Evolutionary conservation across 2,113 vertebrate genomes (phyloP), one percentile per base, ranked within the genome.

Genomic region (Salvelinus alpinus): DNA sequence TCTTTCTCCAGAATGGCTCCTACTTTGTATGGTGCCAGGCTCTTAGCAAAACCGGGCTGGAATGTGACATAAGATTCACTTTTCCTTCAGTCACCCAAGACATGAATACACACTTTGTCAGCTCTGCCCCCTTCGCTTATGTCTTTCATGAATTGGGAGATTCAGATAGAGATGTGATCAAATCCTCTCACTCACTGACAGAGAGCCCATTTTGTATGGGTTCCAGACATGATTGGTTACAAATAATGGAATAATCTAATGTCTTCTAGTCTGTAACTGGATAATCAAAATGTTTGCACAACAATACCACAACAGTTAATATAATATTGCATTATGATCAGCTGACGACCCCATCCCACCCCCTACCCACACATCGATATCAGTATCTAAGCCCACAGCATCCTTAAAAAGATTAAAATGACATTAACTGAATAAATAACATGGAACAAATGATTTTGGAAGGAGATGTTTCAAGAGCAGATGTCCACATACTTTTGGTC

Each of bases 41-140:
- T 64, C 73, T 20, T 38, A n/a, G 47, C 47, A 38, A 64, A 75
- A 66, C 69, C 60, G 16, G 69, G n/a, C 73, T 60, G 69, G 22
- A 68, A 76, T 74, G 68, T 75, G 72, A 71, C 73, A 70, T 65
- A 54, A 71, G 44, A 67, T 66, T 44, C 62, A 65, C 73, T 67
- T 79, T 65, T 29, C n/a, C n/a, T 27, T 60, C n/a, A 44, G n/a
- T 72, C 68, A 54, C 69, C 57, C 73, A 34, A 78, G 4, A 51
- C 59, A 34, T 76, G 73, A 80, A 75, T 80, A 57, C 29, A 75
- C 25, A 65, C 78, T 68, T 60, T 76, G 73, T 80, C 48, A 29
- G 9, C 69, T 31, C 22, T 38, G 6, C 27, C 14, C 71, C 59
- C 51, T 5, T 54, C 1, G 0, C 13, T 54, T 54, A 54, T 66